A percentile compares a stretch with the other conserved stretches of the same genome.
These are phyloP conservation scores for Takifugu bimaculatus DNA, from an alignment of 2,113 vertebrate genomes.

Conservation along the genomic window DNA sequence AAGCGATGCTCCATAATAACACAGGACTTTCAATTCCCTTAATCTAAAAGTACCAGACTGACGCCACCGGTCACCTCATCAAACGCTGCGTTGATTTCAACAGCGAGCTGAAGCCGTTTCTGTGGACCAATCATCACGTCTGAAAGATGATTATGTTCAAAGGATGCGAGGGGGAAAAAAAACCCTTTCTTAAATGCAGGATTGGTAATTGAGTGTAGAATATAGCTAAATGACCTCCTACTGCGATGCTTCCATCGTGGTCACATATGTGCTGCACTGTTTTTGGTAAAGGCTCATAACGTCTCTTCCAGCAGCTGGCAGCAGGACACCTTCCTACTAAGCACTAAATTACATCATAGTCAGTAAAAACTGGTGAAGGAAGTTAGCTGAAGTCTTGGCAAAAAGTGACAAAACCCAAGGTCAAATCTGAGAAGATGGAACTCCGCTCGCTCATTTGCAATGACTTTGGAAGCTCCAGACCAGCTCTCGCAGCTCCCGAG, in stretches of 20 bases:
- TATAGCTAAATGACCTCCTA: background rate
- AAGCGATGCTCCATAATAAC: background rate
- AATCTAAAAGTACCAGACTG: background rate
- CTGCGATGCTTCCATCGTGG: background rate
- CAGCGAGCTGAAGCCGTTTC: background rate
- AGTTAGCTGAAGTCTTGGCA: too few species aligned
- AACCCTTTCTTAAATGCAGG: background rate
- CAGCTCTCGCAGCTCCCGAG: too few species aligned
- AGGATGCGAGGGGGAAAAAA: background rate
- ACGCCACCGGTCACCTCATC: background rate
- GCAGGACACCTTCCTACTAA: too few species aligned
- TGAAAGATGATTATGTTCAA: background rate
- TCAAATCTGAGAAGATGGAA: too few species aligned
- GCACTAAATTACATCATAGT: too few species aligned
- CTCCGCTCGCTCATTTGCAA: too few species aligned
- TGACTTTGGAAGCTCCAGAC: too few species aligned
- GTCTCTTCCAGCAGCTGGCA: too few species aligned
- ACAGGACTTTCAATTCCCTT: background rate
- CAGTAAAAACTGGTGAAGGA: too few species aligned
- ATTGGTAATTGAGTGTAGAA: background rate
- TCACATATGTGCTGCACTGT: background rate
- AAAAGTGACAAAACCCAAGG: too few species aligned
- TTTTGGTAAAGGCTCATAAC: background rate
- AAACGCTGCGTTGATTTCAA: background rate
- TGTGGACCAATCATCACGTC: background rate